These are phyloP conservation scores for Lasaia peninsularis DNA, from an alignment of 1,140 invertebrate genomes.

Conservation along the genomic window DNA sequence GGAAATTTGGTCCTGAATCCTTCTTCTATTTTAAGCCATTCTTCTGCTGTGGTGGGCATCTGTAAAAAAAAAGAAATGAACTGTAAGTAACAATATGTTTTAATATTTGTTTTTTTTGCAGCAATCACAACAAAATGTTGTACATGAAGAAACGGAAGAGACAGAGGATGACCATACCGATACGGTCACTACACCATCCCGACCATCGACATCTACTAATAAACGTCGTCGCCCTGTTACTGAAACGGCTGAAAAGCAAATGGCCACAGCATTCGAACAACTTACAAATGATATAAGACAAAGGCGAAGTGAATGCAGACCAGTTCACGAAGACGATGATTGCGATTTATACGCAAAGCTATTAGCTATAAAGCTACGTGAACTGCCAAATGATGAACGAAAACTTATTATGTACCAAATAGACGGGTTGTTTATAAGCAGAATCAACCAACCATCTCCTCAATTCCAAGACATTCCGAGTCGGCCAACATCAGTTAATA, in stretches of 20 bases:
- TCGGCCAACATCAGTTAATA: slow-evolving; percentile 22
- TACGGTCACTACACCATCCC: slow-evolving; percentile 23
- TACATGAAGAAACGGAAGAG: background rate
- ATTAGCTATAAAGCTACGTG: slow-evolving; percentile 18
- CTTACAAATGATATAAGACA: slow-evolving; percentile 23
- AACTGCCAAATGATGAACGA: slow-evolving; percentile 24
- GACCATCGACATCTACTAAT: slow-evolving; percentile 16
- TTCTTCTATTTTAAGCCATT: slow-evolving; percentile 34
- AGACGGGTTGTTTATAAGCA: slow-evolving; percentile 31
- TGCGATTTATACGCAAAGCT: slow-evolving; percentile 11
- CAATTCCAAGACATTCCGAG: slow-evolving; percentile 12
- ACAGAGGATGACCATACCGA: too few species aligned
- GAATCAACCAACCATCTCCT: slow-evolving; percentile 22
- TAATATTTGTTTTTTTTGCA: slow-evolving; percentile 3
- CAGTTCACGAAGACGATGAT: slow-evolving; percentile 25
- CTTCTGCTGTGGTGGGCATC: slow-evolving; percentile 23
- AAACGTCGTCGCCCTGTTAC: slow-evolving; percentile 28
- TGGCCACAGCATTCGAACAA: slow-evolving; percentile 25
- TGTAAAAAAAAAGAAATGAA: slow-evolving; percentile 8
- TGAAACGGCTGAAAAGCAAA: slow-evolving; percentile 31
- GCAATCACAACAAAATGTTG: slow-evolving; percentile 10
- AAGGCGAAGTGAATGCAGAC: slow-evolving; percentile 24
- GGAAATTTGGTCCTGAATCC: slow-evolving; percentile 42
- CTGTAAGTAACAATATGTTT: background rate
- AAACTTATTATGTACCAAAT: slow-evolving; percentile 28